Evolutionary conservation across 2,797 vertebrate genomes (phyloP).

Genomic region (Eutrigla gurnardus): DNA sequence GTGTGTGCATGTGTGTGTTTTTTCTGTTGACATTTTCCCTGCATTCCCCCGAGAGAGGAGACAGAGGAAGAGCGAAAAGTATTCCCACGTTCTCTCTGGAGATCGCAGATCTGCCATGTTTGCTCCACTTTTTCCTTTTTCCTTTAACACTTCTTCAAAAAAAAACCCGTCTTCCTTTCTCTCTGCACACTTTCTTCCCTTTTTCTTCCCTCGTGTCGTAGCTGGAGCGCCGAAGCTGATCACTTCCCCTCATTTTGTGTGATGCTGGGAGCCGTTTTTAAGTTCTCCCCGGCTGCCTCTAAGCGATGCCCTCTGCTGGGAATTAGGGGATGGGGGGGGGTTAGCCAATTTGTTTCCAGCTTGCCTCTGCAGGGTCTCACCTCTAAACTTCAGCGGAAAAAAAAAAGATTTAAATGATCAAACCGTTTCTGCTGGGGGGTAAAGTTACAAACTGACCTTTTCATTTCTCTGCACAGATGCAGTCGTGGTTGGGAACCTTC

Average conservation of each 20-base stretch:
- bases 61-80: constrained; percentile 68
- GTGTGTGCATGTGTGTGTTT: constrained; percentile 31
- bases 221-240: constrained; percentile 60
- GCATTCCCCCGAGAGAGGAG: constrained; percentile 64
- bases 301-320: constrained; percentile 44
- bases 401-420: constrained; percentile 24
- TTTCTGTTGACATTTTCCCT: constrained; percentile 76
- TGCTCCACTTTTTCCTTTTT: constrained; percentile 56
- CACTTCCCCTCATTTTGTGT: constrained; percentile 40
- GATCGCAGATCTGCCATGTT: constrained; percentile 67
- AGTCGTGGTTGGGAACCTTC: constrained; percentile 87
- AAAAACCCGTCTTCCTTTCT: constrained; percentile 7
- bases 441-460: constrained; percentile 35
- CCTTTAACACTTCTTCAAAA: constrained; percentile 43
- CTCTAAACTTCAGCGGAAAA: constrained; percentile 35
- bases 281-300: constrained; percentile 54
- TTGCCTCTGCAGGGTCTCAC: constrained; percentile 38
- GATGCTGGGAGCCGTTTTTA: constrained; percentile 48
- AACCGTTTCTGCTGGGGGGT: not conserved
- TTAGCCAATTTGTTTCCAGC: constrained; percentile 27
- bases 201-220: constrained; percentile 39
- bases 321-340: constrained; percentile 49
- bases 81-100: constrained; percentile 76
- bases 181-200: constrained; percentile 28
- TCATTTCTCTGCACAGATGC: constrained; percentile 79